Base-by-base conservation (phyloP, 2,113 vertebrate genomes). In the Brachyhypopomus occidentalis region DNA sequence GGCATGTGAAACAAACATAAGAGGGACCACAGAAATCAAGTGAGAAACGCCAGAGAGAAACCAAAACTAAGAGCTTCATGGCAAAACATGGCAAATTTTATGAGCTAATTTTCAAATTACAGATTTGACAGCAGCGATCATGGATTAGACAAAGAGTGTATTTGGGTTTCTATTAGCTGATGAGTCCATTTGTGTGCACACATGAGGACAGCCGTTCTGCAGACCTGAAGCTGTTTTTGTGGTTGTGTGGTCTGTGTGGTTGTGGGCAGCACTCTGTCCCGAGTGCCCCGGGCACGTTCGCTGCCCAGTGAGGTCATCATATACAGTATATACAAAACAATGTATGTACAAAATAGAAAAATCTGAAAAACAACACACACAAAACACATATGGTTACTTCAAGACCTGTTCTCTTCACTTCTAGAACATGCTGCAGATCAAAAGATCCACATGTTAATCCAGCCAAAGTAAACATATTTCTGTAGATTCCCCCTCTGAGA, bases 251-350 rank as follows among this genome's bases (percentile, higher is more conserved):
- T 85, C 78, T 96, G 96, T 89, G 94, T 86, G 48, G 91, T 63
- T 92, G 96, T 89, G 89, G 96, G 95, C 72, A 96, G 95, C 73
- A 70, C 88, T 94, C 97, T 98, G 88, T 98, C 97, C 93, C 96
- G 93, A 96, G 96, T 93, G 90, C 95, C 94, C 94, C 95, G 95
- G 92, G 94, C 92, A 89, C 96, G 96, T 86, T 98, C 96, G 92
- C 91, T 87, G 94, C 95, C 96, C 94, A 98, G 92, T 0, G 96
- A 97, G 93, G 96, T 98, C 97, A 99, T 99, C 96, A 97, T 98
- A 96, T 95, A 97, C 95, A 97, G 96, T 97, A 98, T 98, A 96
- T 98, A 99, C 96, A 98, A 97, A 98, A 96, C 94, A 97, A 94
- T 81, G 95, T 97, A 96, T 97, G 95, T 97, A 97, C 96, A 99